Percentiles rank a stretch among this genome's conserved stretches.
phyloP scores from a whole-genome alignment of 2,113 vertebrate species.

The Phocoena sinus region DNA sequence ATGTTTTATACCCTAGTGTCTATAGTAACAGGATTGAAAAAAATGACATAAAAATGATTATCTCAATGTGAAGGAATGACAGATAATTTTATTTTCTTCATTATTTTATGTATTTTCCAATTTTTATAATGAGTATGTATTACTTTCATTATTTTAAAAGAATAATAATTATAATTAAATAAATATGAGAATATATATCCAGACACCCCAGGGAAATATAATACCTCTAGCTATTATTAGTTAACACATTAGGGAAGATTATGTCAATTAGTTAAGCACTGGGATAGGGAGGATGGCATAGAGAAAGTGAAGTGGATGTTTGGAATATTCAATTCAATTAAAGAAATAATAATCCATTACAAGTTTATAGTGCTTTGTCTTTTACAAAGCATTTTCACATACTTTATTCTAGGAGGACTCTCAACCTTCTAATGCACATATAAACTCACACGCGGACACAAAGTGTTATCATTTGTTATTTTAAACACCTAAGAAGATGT shows the following conservation, averaged over 20 bases:
- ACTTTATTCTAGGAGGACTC: not conserved
- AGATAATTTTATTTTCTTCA: constrained; percentile 46
- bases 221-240: constrained; percentile 50
- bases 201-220: not conserved
- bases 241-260: constrained; percentile 48
- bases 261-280: not conserved
- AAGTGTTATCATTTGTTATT: not conserved
- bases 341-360: not conserved
- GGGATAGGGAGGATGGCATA: not conserved
- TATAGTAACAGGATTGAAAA: not conserved
- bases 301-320: not conserved
- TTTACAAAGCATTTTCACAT: not conserved
- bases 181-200: constrained; percentile 35
- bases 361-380: not conserved
- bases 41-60: constrained; percentile 8
- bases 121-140: constrained; percentile 46
- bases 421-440: not conserved
- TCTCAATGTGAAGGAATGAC: not conserved
- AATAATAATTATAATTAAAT: constrained; percentile 56
- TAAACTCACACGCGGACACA: not conserved
- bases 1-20: not conserved
- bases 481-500: not conserved
- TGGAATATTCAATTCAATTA: not conserved
- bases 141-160: constrained; percentile 51
- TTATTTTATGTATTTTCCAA: constrained; percentile 1